These are phyloP conservation scores for Theristicus caerulescens DNA, from an alignment of 2,113 vertebrate species.

Conservation along the genomic window DNA sequence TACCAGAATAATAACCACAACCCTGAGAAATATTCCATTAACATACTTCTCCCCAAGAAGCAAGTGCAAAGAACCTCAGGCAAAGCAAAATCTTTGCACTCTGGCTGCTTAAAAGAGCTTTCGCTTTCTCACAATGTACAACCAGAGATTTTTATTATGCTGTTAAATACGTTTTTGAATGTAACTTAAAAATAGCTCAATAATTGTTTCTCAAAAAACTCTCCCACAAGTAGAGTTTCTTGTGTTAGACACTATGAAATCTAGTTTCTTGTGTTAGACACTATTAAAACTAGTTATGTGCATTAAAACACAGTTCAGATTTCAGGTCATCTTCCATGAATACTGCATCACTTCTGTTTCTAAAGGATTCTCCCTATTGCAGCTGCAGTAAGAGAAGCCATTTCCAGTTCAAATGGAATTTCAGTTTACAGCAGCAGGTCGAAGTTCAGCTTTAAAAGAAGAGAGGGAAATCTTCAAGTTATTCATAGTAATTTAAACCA, in stretches of 20 bases:
- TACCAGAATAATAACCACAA: background rate
- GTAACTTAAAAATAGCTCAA: background rate
- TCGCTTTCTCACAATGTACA: background rate
- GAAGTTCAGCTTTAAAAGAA: background rate
- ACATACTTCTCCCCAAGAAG: background rate
- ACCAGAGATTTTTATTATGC: background rate
- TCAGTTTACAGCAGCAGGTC: background rate
- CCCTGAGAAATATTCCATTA: background rate
- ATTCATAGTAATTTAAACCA: background rate
- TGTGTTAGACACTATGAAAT: background rate
- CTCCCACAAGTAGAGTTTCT: background rate
- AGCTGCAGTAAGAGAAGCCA: background rate
- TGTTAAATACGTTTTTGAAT: background rate
- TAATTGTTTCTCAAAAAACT: background rate
- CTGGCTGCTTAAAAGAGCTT: background rate
- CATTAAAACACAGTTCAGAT: background rate
- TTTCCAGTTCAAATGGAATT: background rate
- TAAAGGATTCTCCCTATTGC: background rate
- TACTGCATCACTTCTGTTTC: background rate
- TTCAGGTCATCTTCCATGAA: background rate
- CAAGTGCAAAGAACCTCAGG: background rate
- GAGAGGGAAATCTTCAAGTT: background rate
- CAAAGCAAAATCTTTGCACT: background rate
- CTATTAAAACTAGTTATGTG: background rate
- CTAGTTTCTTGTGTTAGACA: background rate